Base-by-base conservation (phyloP, 2,888 invertebrate species). In the Scaeva pyrastri region DNA sequence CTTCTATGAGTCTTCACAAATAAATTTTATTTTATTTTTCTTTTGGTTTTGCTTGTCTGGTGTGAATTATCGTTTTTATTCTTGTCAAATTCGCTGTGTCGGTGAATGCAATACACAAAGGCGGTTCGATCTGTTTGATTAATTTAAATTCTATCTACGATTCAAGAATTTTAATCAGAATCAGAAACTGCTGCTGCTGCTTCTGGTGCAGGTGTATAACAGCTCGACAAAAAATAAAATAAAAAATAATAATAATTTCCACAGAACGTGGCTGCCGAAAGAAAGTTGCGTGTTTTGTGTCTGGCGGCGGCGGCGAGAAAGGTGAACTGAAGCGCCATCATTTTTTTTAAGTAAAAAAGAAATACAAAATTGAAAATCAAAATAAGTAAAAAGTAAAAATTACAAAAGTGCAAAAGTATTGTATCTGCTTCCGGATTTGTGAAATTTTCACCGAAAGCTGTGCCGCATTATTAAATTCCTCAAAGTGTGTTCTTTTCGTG, bases 181-280 rank as follows among this genome's bases (percentile, higher is more conserved):
- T n/a, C n/a, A n/a, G n/a, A n/a, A n/a, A n/a, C n/a, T n/a, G 12
- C 50, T 75, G 66, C 52, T 41, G 52, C 50, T 31, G 11, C 43
- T 71, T 58, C 52, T 41, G 50, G 43, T 75, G 84, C 80, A 79
- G 80, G 70, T 85, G 80, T 72, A 64, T 48, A 64, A 78, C 60
- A 21, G 14, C 21, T 36, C 48, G 72, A 50, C 31, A 19, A 45
- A 52, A 73, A 55, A 64, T 43, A 72, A 12, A 56, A n/a, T n/a
- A n/a, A n/a, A 31, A 31, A 31, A 2, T 5, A 5, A 21, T 60
- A 39, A 41, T 78, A 39, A 50, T 64, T 52, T 56, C 64, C 11
- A 26, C 50, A 75, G 75, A 84, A 80, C 84, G 80, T 84, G 84
- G 56, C 79, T 60, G 43, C 45, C 43, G 48, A 48, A 56, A 79